phyloP scores from a whole-genome alignment of 2,888 invertebrate species.

The Orchestes rusci region DNA sequence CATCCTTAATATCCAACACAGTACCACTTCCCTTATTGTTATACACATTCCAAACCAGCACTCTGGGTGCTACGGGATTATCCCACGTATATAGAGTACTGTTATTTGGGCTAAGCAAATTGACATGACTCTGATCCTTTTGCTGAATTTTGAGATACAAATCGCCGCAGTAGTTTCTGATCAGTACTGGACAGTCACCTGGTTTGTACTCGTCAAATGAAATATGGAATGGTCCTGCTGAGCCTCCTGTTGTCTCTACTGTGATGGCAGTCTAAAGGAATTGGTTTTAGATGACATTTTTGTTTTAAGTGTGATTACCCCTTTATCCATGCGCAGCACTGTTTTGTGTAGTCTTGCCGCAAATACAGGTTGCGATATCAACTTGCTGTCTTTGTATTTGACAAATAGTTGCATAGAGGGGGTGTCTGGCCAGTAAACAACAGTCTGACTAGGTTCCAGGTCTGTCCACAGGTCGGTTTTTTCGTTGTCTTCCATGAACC shows the following conservation, averaged over 20 bases:
- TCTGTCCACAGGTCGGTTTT: slow-evolving; percentile 79
- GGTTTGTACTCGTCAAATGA: slow-evolving; percentile 64
- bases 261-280: slow-evolving; percentile 55
- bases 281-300: neutral
- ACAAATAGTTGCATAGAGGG: slow-evolving; percentile 75
- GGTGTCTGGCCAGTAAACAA: slow-evolving; percentile 77
- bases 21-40: slow-evolving; percentile 70
- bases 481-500: slow-evolving; percentile 83
- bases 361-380: slow-evolving; percentile 70
- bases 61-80: slow-evolving; percentile 66
- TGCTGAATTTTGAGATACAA: slow-evolving; percentile 75
- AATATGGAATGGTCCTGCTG: slow-evolving; percentile 64
- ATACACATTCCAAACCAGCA: slow-evolving; percentile 75
- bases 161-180: slow-evolving; percentile 80
- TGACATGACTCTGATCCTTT: slow-evolving; percentile 54
- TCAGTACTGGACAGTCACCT: slow-evolving; percentile 75
- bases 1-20: slow-evolving; percentile 65
- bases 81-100: slow-evolving; percentile 79
- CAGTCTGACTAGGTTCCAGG: slow-evolving; percentile 59
- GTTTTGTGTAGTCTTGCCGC: slow-evolving; percentile 63
- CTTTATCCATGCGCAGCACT: slow-evolving; percentile 75
- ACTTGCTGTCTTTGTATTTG: slow-evolving; percentile 67
- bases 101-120: slow-evolving; percentile 67
- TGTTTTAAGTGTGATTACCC: too few relatives aligned
- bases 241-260: slow-evolving; percentile 68